phyloP scores from a whole-genome alignment of 2,888 invertebrate species.

The Zygothrica quintamaculata region DNA sequence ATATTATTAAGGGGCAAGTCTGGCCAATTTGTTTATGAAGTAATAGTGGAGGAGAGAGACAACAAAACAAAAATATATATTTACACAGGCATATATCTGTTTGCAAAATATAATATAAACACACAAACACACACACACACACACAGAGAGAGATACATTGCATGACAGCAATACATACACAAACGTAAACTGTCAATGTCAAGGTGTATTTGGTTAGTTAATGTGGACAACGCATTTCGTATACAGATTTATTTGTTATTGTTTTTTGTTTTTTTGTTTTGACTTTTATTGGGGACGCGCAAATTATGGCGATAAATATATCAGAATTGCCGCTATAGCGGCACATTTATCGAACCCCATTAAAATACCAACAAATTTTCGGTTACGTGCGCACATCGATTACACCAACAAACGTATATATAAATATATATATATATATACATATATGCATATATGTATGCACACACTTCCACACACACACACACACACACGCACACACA shows the following conservation, averaged over 20 bases:
- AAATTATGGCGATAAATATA: slow-evolving; percentile 49
- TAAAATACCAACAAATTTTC: slow-evolving; percentile 54
- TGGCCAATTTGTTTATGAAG: slow-evolving; percentile 56
- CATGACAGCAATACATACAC: no score
- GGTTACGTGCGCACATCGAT: slow-evolving; percentile 47
- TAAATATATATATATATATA: no score
- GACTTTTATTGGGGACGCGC: slow-evolving; percentile 35
- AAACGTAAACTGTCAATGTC: slow-evolving; percentile 64
- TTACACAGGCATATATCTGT: slow-evolving; percentile 34
- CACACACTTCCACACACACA: slow-evolving; percentile 24
- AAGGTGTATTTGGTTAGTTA: slow-evolving; percentile 59
- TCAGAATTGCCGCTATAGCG: slow-evolving; percentile 20
- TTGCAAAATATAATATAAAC: slow-evolving; percentile 47
- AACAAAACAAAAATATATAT: slow-evolving; percentile 33
- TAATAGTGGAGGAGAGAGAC: slow-evolving; percentile 42
- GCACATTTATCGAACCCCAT: slow-evolving; percentile 42
- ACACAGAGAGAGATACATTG: slow-evolving; percentile 4
- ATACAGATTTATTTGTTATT: slow-evolving; percentile 21
- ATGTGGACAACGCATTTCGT: slow-evolving; percentile 30
- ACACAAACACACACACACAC: slow-evolving; percentile 20
- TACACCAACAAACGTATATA: slow-evolving; percentile 24
- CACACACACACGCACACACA: no score
- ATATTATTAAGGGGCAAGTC: slow-evolving; percentile 25
- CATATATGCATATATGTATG: slow-evolving; percentile 5
- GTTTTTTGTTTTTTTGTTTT: slow-evolving; percentile 32